Conservation (phyloP, 2,113 vertebrate genomes). For the Cavia aperea region DNA sequence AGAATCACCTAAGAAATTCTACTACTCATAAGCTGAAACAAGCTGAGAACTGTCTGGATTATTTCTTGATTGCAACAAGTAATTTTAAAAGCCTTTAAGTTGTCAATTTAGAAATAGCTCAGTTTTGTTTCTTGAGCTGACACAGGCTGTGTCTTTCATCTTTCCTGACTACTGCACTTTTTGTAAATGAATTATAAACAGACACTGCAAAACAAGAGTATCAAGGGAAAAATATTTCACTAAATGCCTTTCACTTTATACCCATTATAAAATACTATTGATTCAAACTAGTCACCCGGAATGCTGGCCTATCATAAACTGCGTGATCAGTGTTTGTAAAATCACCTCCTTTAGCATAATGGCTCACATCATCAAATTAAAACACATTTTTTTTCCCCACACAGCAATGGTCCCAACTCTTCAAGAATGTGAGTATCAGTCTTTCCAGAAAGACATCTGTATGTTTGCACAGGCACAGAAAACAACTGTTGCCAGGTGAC, state of each 20-base stretch:
- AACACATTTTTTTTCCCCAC: not conserved
- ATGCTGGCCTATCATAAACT: not conserved
- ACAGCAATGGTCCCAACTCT: not conserved
- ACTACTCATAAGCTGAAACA: not conserved
- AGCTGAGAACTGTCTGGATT: not conserved
- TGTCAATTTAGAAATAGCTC: constrained; percentile 11
- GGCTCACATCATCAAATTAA: not conserved
- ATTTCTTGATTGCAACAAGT: not conserved
- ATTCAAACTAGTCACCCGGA: constrained; percentile 1
- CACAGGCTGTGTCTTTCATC: not conserved
- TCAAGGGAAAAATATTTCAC: not conserved
- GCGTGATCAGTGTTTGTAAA: not conserved
- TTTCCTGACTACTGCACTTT: not conserved
- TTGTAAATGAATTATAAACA: not conserved
- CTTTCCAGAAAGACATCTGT: not conserved
- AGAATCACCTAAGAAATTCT: not conserved
- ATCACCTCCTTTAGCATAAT: not conserved
- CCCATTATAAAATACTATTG: not conserved
- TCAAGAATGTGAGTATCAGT: not conserved
- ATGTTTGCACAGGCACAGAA: not conserved
- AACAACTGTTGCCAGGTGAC: not conserved
- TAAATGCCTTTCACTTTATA: not conserved
- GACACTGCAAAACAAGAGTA: not conserved
- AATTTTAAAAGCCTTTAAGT: constrained; percentile 35
- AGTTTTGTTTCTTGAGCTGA: constrained; percentile 21